Evolutionary conservation across 2,113 vertebrate genomes (phyloP).

Genomic region (Sinocyclocheilus rhinocerous): DNA sequence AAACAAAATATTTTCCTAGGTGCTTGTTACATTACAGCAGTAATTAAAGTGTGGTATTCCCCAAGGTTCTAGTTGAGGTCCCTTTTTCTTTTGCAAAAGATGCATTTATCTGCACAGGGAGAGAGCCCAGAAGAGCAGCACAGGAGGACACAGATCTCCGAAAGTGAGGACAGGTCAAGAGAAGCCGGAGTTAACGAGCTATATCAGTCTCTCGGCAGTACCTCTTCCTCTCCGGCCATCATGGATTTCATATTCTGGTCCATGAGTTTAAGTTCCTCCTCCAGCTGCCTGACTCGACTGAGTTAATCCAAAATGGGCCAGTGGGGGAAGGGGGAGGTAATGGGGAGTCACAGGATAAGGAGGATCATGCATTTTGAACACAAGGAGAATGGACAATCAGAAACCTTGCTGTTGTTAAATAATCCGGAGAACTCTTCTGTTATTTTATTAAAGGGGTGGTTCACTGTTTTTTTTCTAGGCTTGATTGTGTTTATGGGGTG

Average conservation of each 20-base stretch:
- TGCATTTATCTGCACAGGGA: conserved; percentile 29
- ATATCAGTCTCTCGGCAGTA: conserved; percentile 71
- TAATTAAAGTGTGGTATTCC: conserved; percentile 5
- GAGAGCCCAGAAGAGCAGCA: conserved; percentile 8
- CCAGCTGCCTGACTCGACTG: conserved; percentile 90
- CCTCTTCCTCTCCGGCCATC: conserved; percentile 97
- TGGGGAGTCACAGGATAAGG: conserved; percentile 46
- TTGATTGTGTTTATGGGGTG: too few relatives aligned
- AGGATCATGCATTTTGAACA: conserved; percentile 64
- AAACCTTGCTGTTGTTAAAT: conserved; percentile 60
- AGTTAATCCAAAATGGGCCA: conserved; percentile 71
- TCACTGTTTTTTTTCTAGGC: too few relatives aligned
- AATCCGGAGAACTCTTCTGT: conserved; percentile 45
- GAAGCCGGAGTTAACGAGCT: background rate
- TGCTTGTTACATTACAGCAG: background rate
- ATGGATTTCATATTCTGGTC: conserved; percentile 96
- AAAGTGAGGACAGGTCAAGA: conserved; percentile 27
- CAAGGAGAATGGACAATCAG: conserved; percentile 56
- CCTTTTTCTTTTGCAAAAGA: conserved; percentile 38
- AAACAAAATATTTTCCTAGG: background rate
- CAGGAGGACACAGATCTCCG: conserved; percentile 17
- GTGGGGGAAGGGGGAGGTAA: conserved; percentile 6
- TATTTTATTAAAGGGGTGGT: background rate
- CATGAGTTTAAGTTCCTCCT: conserved; percentile 93
- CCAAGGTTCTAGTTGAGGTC: conserved; percentile 41